phyloP scores from a whole-genome alignment of 2,797 vertebrate species.

The Poecilia gillii region DNA sequence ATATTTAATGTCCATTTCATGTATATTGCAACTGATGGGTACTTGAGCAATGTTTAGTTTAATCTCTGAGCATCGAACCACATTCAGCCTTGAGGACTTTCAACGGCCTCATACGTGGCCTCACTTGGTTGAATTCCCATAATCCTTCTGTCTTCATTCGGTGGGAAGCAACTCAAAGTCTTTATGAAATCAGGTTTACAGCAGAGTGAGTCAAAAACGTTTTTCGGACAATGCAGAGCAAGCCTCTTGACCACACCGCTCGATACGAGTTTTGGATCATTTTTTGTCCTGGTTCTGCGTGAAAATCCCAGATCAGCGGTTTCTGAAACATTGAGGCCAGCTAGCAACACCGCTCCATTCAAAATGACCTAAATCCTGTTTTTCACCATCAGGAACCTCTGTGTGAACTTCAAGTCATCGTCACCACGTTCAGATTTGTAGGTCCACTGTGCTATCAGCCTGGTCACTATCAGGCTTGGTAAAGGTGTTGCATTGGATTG shows the following conservation, averaged over 20 bases:
- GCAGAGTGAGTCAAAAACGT: not conserved
- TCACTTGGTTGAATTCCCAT: not conserved
- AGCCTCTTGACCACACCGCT: not conserved
- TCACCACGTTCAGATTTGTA: not conserved
- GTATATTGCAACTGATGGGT: not conserved
- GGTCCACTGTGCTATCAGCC: not conserved
- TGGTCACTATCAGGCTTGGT: not conserved
- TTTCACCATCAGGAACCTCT: not conserved
- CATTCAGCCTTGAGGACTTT: not conserved
- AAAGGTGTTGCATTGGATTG: not conserved
- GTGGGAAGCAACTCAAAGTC: not conserved
- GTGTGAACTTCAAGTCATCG: not conserved
- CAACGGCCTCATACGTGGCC: not conserved
- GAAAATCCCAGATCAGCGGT: not conserved
- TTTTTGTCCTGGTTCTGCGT: not conserved
- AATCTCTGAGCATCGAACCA: not conserved
- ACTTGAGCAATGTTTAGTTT: not conserved
- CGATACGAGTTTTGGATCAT: not conserved
- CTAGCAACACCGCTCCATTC: not conserved
- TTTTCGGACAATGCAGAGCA: not conserved
- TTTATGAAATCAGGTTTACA: not conserved
- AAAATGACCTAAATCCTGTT: not conserved
- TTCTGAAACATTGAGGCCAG: not conserved
- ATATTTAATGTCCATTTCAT: not conserved
- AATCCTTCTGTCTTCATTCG: not conserved